phyloP scores from a whole-genome alignment of 2,888 invertebrate genomes.

The Trissoscelio sp. region DNA sequence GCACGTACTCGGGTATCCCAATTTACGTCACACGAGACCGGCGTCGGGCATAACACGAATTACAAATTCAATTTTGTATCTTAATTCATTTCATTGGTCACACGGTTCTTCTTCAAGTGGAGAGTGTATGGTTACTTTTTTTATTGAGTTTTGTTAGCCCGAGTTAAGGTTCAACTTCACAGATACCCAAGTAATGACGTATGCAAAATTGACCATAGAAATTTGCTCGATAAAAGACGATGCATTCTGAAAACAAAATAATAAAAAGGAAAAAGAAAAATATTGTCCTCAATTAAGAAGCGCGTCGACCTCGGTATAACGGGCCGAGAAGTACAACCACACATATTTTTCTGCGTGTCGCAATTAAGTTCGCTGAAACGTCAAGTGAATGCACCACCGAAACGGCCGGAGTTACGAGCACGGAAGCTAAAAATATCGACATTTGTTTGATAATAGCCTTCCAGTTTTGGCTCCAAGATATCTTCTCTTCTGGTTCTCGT shows the following conservation, averaged over 20 bases:
- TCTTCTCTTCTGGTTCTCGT: too few species aligned
- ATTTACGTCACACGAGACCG: constrained; percentile 48
- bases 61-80: constrained; percentile 32
- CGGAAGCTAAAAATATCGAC: constrained; percentile 30
- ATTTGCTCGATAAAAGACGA: background rate
- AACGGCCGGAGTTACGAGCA: constrained; percentile 43
- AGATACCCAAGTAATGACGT: background rate
- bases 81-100: constrained; percentile 10
- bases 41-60: constrained; percentile 29
- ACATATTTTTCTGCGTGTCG: constrained; percentile 65
- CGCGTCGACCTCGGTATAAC: constrained; percentile 69
- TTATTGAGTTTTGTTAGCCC: background rate
- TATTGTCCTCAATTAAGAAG: constrained; percentile 68
- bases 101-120: background rate
- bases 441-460: background rate
- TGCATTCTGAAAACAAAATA: background rate
- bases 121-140: constrained; percentile 1
- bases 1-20: constrained; percentile 57
- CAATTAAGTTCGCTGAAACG: constrained; percentile 62
- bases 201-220: background rate
- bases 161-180: background rate
- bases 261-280: constrained; percentile 48
- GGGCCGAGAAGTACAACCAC: constrained; percentile 65
- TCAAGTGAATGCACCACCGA: constrained; percentile 60
- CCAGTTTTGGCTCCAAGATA: too few species aligned